Evolutionary conservation across 2,113 vertebrate species (phyloP).

Genomic region (Oceanodroma tethys): DNA sequence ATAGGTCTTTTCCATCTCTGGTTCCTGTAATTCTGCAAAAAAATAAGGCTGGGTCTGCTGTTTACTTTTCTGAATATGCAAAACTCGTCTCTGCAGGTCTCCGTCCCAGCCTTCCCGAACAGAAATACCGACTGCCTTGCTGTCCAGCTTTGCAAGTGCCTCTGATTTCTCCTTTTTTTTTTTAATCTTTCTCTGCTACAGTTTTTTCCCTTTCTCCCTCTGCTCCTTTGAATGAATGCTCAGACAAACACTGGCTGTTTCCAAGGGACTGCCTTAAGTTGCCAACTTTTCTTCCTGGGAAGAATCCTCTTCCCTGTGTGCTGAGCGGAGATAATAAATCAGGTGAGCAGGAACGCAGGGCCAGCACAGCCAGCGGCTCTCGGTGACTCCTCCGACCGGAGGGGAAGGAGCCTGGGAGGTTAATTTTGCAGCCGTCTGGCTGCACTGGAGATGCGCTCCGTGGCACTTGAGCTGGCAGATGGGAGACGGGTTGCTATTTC

Average conservation of each 20-base stretch:
- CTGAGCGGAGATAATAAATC: neutral
- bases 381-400: neutral
- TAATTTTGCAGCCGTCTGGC: neutral
- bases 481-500: neutral
- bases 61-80: neutral
- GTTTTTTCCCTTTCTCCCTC: neutral
- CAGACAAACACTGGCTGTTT: neutral
- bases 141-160: neutral
- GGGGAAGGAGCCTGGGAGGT: neutral
- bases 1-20: neutral
- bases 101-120: neutral
- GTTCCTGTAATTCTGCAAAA: neutral
- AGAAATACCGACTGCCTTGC: neutral
- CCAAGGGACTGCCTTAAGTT: neutral
- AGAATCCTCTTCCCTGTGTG: neutral
- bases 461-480: neutral
- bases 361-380: neutral
- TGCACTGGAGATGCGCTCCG: neutral
- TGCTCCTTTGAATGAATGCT: neutral
- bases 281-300: neutral
- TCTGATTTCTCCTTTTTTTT: neutral
- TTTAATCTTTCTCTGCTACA: neutral
- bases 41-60: neutral
- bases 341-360: neutral
- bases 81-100: neutral